A percentile compares a stretch with the other conserved stretches of the same genome.
Evolutionary conservation across 1,140 invertebrate species (phyloP).

Genomic region (Nomia melanderi): DNA sequence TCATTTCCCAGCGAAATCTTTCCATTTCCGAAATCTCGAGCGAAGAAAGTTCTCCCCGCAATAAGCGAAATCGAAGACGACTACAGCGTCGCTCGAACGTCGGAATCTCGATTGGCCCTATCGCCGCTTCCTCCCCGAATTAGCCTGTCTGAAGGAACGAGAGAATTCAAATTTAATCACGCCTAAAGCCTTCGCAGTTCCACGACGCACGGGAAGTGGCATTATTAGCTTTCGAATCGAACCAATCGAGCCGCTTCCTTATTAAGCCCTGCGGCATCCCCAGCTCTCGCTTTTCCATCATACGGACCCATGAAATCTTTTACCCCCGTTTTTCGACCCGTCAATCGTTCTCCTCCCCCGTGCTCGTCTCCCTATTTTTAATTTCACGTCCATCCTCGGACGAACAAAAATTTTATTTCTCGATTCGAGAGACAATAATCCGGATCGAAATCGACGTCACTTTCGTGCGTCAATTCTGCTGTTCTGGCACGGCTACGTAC

Average conservation of each 20-base stretch:
- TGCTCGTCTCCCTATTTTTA: slow-evolving; percentile 11
- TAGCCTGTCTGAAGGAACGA: slow-evolving; percentile 47
- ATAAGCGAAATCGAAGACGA: slow-evolving; percentile 18
- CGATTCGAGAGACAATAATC: too few relatives aligned
- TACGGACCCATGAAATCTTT: slow-evolving; percentile 28
- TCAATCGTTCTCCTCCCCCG: background rate
- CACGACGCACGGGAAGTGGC: slow-evolving; percentile 65
- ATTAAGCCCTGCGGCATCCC: slow-evolving; percentile 69
- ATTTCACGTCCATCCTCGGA: slow-evolving; percentile 16
- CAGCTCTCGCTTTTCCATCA: slow-evolving; percentile 36
- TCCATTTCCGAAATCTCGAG: slow-evolving; percentile 16
- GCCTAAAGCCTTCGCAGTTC: slow-evolving; percentile 47
- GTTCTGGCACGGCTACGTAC: too few relatives aligned
- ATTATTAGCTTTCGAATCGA: slow-evolving; percentile 76
- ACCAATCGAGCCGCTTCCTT: slow-evolving; percentile 73
- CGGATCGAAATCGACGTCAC: too few relatives aligned
- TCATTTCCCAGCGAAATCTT: background rate
- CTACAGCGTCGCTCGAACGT: slow-evolving; percentile 18
- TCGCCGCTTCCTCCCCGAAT: slow-evolving; percentile 56
- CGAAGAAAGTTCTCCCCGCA: background rate
- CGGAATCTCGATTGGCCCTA: slow-evolving; percentile 60
- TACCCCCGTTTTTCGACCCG: background rate
- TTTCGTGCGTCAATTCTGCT: too few relatives aligned
- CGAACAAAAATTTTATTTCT: slow-evolving; percentile 16
- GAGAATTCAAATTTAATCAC: slow-evolving; percentile 74